phyloP scores from a whole-genome alignment of 92 coral and sea anemone genomes.

The Porites rus region DNA sequence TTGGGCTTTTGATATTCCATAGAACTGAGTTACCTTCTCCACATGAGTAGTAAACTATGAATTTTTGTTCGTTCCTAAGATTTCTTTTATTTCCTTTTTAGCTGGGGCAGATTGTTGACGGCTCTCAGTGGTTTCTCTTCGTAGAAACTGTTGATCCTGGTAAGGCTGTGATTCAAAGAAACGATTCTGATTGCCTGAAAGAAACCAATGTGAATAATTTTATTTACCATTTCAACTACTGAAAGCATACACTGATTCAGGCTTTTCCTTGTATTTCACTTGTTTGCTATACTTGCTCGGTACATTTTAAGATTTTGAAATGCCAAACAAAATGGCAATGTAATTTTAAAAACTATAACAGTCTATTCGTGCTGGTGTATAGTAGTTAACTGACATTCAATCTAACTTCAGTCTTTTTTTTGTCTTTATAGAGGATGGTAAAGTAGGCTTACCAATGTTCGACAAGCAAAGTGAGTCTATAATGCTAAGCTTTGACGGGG shows the following conservation, averaged over 20 bases:
- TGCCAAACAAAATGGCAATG: too few relatives aligned
- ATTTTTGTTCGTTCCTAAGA: too few relatives aligned
- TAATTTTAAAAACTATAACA: too few relatives aligned
- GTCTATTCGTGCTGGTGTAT: too few relatives aligned
- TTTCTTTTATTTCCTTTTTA: conserved; percentile 31
- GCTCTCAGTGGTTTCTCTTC: conserved; percentile 79
- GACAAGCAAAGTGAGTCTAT: conserved; percentile 84
- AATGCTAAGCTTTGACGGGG: background rate
- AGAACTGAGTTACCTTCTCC: too few relatives aligned
- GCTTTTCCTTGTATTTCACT: background rate
- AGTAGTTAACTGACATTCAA: too few relatives aligned
- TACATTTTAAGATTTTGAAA: background rate
- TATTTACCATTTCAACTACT: too few relatives aligned
- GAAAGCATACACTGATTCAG: too few relatives aligned
- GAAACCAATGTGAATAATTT: too few relatives aligned
- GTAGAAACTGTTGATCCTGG: conserved; percentile 96
- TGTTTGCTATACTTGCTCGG: background rate
- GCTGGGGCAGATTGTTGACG: conserved; percentile 80
- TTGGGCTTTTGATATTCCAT: too few relatives aligned
- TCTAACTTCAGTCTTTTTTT: background rate
- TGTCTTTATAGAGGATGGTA: conserved; percentile 69
- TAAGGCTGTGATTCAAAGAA: conserved; percentile 25
- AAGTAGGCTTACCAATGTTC: conserved; percentile 77
- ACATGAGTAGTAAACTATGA: too few relatives aligned
- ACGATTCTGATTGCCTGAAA: too few relatives aligned